phyloP scores from a whole-genome alignment of 2,797 vertebrate species.

The Petrocephalus schoutedeni region DNA sequence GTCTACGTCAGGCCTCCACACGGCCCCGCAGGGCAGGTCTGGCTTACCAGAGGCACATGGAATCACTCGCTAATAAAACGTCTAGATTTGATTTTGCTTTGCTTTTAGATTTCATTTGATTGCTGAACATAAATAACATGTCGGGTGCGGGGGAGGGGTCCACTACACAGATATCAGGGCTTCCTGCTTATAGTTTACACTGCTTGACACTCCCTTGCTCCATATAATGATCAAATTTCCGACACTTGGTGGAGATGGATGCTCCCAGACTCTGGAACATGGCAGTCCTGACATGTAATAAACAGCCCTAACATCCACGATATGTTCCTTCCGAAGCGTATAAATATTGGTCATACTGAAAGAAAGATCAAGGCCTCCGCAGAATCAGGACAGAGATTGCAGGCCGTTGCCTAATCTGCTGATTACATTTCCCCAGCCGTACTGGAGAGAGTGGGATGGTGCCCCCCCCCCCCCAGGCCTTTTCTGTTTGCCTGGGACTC shows the following conservation, averaged over 20 bases:
- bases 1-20: background rate
- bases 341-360: background rate
- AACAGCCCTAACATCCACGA: background rate
- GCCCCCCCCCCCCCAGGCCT: background rate
- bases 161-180: background rate
- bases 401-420: background rate
- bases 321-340: background rate
- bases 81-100: background rate
- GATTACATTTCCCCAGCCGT: slow-evolving; percentile 15
- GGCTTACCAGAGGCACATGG: background rate
- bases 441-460: background rate
- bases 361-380: slow-evolving; percentile 23
- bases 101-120: too few relatives aligned
- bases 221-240: slow-evolving; percentile 11
- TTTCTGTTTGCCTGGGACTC: background rate
- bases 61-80: background rate
- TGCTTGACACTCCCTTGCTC: background rate
- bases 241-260: background rate
- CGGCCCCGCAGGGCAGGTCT: background rate
- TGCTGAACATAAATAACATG: background rate
- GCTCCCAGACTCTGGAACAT: background rate
- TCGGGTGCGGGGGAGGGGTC: background rate
- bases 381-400: slow-evolving; percentile 8
- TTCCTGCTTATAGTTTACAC: background rate
- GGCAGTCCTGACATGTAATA: background rate